Base-by-base conservation (phyloP, 2,888 invertebrate genomes). In the Acrobasis consociella region DNA sequence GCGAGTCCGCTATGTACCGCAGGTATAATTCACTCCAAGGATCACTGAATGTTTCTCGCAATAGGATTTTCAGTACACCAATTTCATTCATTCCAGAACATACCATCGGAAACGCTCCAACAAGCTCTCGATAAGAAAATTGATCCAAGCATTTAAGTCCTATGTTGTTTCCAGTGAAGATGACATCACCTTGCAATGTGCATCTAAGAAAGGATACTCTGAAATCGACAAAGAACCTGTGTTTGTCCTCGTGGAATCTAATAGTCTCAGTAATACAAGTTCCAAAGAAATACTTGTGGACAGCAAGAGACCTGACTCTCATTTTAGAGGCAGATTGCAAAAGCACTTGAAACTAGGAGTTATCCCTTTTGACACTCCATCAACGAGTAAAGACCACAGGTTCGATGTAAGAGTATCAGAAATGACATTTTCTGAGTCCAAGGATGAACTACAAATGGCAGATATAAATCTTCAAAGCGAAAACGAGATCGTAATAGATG, bases 111-210 rank as follows among this genome's bases (percentile, higher is more conserved):
- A 70, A 65, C 22, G 60, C 38, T 9, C 71, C 66, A 66, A 58
- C 62, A 72, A 70, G 63, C 62, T 71, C 62, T 64, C 71, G 64
- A 58, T 75, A 67, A 77, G 62, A 65, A 71, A 72, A 62, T 64
- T 72, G 65, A 60, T 72, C 75, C 74, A 73, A 67, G 66, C 73
- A 69, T 69, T 79, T 77, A 83, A 77, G 76, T 75, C 72, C 63
- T 78, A 75, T 78, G 66, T 82, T 80, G 73, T 85, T 82, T 86
- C 72, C 78, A 85, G 82, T 72, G 77, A 83, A 81, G 79, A 83
- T 74, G 78, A 77, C 71, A 63, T 69, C 69, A 71, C 65, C 65
- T 67, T 76, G 55, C 75, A 74, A 72, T 76, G 69, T 69, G 56
- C 72, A 38, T 58, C 73, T 9, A 67, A 64, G 53, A 81, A 76